Conservation (phyloP, 2,113 vertebrate species). For the Crotalus viridis region DNA sequence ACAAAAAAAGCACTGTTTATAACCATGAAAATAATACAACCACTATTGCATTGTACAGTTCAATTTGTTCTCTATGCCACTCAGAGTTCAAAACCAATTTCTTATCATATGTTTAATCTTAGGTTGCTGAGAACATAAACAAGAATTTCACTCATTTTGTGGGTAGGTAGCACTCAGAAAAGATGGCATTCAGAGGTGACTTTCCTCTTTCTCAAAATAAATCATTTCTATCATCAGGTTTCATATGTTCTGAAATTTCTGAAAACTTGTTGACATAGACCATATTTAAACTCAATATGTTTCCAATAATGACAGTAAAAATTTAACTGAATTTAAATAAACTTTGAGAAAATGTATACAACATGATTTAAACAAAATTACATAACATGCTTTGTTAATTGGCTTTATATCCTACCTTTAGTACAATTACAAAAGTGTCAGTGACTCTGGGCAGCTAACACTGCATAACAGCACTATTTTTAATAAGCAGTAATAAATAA, state of each 20-base stretch:
- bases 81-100: neutral
- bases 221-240: slow-evolving; percentile 38
- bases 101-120: neutral
- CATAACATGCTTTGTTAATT: neutral
- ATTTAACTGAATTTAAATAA: slow-evolving; percentile 44
- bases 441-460: neutral
- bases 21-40: neutral
- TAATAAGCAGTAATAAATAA: neutral
- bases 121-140: slow-evolving; percentile 4
- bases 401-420: neutral
- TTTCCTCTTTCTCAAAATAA: slow-evolving; percentile 38
- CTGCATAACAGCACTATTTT: neutral
- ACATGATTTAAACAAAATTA: neutral
- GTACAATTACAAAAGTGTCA: neutral
- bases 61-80: neutral
- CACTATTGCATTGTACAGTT: neutral
- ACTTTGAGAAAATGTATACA: neutral
- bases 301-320: slow-evolving; percentile 46
- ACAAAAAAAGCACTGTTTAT: neutral
- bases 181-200: slow-evolving; percentile 53
- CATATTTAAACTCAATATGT: neutral
- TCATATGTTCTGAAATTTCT: slow-evolving; percentile 27
- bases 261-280: slow-evolving; percentile 39
- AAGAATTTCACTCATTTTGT: neutral
- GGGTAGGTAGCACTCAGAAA: slow-evolving; percentile 26